Evolutionary conservation across 2,888 invertebrate genomes (phyloP), one percentile per base, ranked within the genome.

Genomic region (Acronicta aceris): DNA sequence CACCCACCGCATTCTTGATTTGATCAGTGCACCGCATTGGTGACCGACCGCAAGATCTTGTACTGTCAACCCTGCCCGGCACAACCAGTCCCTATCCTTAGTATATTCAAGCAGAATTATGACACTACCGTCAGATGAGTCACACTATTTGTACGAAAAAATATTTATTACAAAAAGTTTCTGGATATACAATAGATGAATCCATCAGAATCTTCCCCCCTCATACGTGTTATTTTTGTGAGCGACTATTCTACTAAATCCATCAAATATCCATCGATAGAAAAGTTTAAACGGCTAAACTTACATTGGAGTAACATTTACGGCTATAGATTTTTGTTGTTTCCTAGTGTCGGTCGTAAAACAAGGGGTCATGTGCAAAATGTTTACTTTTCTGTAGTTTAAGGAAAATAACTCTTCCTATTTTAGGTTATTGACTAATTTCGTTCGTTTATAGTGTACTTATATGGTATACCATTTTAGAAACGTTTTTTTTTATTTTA

Each of bases 271-370:
- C 27, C 15, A 67, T 78, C 55, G 59, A 75, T 61, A 48, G 46
- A 57, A 53, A 78, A 75, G 69, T 78, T 72, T 51, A 46, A 70
- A 75, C 54, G 64, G 47, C 55, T 21, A 60, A 78, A 78, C 70
- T 76, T 76, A 61, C 64, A 72, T 60, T 64, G 53, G 50, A 56
- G 60, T 54, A 48, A 61, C 54, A 55, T 74, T 77, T 71, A 72
- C 63, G 64, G 51, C 46, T 71, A 76, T 65, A 76, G 65, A 57
- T 62, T 59, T 71, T 52, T 64, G 59, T 69, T 59, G 61, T 51
- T 50, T 52, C 43, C 45, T 13, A 42, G n/a, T 5, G n/a, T 6
- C 38, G 33, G 33, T 38, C n/a, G 38, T n/a, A n/a, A 38, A 8
- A 6, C n/a, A 38, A n/a, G 38, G 21, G 38, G n/a, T 6, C 2